Conservation (phyloP, 1,140 invertebrate species). For the Aphaenogaster ashmeadi region DNA sequence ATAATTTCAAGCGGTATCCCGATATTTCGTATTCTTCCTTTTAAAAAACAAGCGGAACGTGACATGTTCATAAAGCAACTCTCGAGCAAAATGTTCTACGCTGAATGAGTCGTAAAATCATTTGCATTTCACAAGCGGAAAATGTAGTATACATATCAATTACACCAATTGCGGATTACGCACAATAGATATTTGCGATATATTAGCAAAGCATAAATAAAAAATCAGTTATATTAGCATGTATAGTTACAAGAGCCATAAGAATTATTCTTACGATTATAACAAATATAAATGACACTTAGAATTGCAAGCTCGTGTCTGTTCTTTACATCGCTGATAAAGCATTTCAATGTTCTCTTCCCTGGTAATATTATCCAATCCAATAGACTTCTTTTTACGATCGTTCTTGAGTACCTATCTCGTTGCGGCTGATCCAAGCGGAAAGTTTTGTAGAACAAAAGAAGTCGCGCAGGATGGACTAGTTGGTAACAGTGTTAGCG, state of each 20-base stretch:
- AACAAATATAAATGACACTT: conserved; percentile 16
- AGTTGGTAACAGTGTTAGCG: conserved; percentile 55
- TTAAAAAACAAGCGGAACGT: conserved; percentile 11
- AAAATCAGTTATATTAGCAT: not conserved
- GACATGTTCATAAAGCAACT: not conserved
- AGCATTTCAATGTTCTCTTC: conserved; percentile 35
- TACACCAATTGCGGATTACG: not conserved
- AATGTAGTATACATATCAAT: not conserved
- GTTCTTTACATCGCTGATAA: conserved; percentile 37
- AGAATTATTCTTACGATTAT: not conserved
- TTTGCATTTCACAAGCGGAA: not conserved
- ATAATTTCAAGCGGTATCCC: conserved; percentile 31
- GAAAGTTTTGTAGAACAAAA: conserved; percentile 55
- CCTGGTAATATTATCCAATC: conserved; percentile 38
- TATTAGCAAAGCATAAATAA: not conserved
- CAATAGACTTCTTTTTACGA: conserved; percentile 50
- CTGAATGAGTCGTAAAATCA: conserved; percentile 10
- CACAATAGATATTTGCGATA: not conserved
- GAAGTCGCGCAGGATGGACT: conserved; percentile 19
- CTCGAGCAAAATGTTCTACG: not conserved
- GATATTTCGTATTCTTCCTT: not conserved
- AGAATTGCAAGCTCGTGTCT: too few species aligned
- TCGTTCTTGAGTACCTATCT: conserved; percentile 46
- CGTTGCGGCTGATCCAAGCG: conserved; percentile 54
- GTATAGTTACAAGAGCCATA: not conserved